Evolutionary conservation across 2,797 vertebrate genomes (phyloP).

Genomic region (Poeciliopsis gracilis): DNA sequence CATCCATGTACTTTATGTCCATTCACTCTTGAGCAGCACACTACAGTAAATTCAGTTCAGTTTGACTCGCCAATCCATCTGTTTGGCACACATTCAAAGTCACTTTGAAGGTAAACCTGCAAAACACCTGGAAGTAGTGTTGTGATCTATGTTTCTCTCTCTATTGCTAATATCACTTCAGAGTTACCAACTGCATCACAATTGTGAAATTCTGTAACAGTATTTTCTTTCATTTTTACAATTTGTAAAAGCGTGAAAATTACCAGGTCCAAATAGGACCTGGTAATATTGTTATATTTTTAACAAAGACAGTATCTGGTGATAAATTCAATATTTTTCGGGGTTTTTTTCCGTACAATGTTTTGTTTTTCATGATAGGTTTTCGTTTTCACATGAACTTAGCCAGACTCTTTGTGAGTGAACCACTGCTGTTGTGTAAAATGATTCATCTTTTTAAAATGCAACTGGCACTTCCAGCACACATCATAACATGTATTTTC

Average conservation of each 20-base stretch:
- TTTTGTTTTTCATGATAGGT: background rate
- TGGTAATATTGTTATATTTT: too few species aligned
- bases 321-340: background rate
- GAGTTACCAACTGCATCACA: background rate
- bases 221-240: background rate
- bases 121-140: background rate
- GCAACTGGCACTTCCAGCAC: background rate
- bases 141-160: background rate
- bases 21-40: slow-evolving; percentile 23
- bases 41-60: background rate
- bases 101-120: background rate
- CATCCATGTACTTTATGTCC: slow-evolving; percentile 16
- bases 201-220: background rate
- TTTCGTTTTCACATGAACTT: background rate
- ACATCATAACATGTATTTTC: background rate
- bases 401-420: background rate
- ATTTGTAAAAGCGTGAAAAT: background rate
- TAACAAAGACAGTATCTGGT: background rate
- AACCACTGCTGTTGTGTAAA: background rate
- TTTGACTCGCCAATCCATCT: background rate
- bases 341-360: background rate
- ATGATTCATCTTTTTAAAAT: background rate
- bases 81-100: background rate
- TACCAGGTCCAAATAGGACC: too few species aligned
- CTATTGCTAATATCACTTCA: background rate